Percentiles rank a stretch among this genome's conserved stretches.
Conservation (phyloP, 2,888 invertebrate genomes). For the Calameuta filiformis region DNA sequence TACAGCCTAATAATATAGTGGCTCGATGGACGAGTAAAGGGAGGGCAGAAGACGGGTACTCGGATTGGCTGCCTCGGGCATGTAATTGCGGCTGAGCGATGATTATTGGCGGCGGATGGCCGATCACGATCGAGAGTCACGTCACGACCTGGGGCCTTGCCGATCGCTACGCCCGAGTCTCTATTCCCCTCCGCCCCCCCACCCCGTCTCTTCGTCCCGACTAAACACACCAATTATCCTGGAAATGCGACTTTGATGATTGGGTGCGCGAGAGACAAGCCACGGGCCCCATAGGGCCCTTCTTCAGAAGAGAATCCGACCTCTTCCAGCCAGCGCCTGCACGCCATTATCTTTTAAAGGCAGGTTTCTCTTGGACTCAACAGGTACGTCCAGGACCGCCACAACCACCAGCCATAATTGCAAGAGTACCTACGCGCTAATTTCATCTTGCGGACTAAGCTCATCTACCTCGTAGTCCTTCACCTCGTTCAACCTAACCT, state of each 20-base stretch:
- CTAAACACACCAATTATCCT: slow-evolving; percentile 61
- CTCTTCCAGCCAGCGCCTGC: slow-evolving; percentile 11
- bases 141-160: slow-evolving; percentile 29
- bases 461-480: neutral
- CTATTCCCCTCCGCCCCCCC: slow-evolving; percentile 9
- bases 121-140: slow-evolving; percentile 53
- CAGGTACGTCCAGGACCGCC: neutral
- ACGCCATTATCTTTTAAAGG: slow-evolving; percentile 15
- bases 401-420: slow-evolving; percentile 1
- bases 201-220: slow-evolving; percentile 18
- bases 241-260: slow-evolving; percentile 65
- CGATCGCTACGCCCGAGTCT: slow-evolving; percentile 24
- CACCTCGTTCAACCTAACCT: neutral
- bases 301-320: neutral
- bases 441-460: neutral
- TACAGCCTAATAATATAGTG: slow-evolving; percentile 63
- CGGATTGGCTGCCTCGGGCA: slow-evolving; percentile 53
- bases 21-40: slow-evolving; percentile 29
- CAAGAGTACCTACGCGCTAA: slow-evolving; percentile 1
- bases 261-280: slow-evolving; percentile 41
- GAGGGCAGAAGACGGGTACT: slow-evolving; percentile 19
- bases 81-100: slow-evolving; percentile 59
- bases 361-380: slow-evolving; percentile 5
- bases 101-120: slow-evolving; percentile 54
- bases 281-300: slow-evolving; percentile 14